Evolutionary conservation across 2,888 invertebrate genomes (phyloP), one percentile per base, ranked within the genome.

Genomic region (Callyntrura sp.): DNA sequence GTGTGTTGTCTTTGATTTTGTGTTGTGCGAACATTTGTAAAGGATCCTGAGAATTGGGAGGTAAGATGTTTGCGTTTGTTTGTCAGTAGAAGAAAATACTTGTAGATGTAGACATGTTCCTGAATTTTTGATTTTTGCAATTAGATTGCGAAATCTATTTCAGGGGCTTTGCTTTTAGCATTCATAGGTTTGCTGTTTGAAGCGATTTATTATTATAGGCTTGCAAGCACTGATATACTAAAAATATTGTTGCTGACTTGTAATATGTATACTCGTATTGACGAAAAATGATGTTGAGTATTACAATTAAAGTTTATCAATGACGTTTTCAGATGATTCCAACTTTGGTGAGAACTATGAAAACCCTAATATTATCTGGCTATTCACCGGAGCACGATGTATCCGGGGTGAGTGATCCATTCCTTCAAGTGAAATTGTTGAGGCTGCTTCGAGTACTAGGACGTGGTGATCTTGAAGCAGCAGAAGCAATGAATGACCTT

Each of bases 381-480:
- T 99, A 99, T 95, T 99, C 99, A 45, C 99, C 99, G 12, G 99
- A 99, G 94, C 99, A 99, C 95, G 99, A 99, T 95, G 99, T 99
- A 70, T 99, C 99, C 92, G 99, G 99, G 28, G 99, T 99, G 68
- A 99, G 99, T 93, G 99, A 99, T 95, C 99, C 99, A 73, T 99
- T 99, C 95, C 96, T 99, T 92, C 99, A 99, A 97, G 98, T 99
- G 70, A 99, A 99, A 96, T 98, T 99, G 93, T 96, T 99, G 93
- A 97, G 98, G 93, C 96, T 99, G 4, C 95, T 99, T 91, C 96
- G 99, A 94, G 98, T 99, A 94, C 96, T 99, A 92, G 99, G 99
- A 65, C 97, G 97, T 94, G 98, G 99, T 94, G 99, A 99, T 95
- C 97, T 97, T 0, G 99, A 99, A 94, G 98, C 99, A 0, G 99